These are phyloP conservation scores for Dione vanillae DNA, from an alignment of 2,888 invertebrate genomes.

Conservation along the genomic window DNA sequence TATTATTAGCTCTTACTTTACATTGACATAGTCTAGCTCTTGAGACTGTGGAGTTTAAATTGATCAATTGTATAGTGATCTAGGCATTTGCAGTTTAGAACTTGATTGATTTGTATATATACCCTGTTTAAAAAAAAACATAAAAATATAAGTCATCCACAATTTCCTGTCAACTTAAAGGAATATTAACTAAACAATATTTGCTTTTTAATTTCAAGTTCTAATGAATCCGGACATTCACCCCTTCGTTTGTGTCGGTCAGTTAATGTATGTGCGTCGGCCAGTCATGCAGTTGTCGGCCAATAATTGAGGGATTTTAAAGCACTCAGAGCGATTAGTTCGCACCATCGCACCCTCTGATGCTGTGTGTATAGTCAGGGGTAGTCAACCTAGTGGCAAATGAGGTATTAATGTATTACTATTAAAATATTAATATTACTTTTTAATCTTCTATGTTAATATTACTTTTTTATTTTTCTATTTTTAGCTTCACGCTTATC, in stretches of 20 bases:
- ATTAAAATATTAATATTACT: too few relatives aligned
- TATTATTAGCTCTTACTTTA: too few relatives aligned
- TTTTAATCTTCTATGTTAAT: too few relatives aligned
- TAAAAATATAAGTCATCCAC: not conserved
- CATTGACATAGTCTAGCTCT: too few relatives aligned
- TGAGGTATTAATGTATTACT: too few relatives aligned
- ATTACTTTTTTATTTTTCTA: too few relatives aligned
- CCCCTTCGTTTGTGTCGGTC: constrained; percentile 31
- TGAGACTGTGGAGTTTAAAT: constrained; percentile 7
- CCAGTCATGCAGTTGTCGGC: constrained; percentile 57
- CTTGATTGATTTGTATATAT: not conserved
- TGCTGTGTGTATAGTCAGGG: constrained; percentile 51
- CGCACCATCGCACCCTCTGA: constrained; percentile 61
- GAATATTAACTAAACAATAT: constrained; percentile 14
- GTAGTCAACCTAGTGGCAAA: constrained; percentile 49
- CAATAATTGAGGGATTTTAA: constrained; percentile 77
- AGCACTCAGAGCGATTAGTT: constrained; percentile 74
- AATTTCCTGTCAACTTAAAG: not conserved
- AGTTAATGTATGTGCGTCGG: constrained; percentile 45
- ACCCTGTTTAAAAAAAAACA: constrained; percentile 2
- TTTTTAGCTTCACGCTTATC: too few relatives aligned
- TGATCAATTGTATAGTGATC: constrained; percentile 8
- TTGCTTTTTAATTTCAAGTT: constrained; percentile 18
- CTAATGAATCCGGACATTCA: constrained; percentile 25
- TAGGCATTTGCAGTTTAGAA: constrained; percentile 1